Evolutionary conservation across 2,888 invertebrate species (phyloP).

Genomic region (Dastarcus helophoroides): DNA sequence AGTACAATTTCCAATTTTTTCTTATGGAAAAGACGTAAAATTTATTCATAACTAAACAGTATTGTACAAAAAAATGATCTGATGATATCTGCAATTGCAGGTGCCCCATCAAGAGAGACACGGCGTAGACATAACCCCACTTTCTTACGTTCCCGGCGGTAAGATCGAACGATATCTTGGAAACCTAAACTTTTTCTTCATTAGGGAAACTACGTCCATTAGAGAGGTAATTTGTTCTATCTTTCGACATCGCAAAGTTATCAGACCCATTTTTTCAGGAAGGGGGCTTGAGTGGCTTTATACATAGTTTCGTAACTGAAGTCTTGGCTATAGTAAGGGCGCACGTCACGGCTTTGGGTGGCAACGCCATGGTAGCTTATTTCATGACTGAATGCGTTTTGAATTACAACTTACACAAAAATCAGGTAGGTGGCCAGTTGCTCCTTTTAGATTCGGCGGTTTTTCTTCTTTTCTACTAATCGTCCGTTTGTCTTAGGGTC

Average conservation of each 20-base stretch:
- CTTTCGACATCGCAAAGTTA: constrained; percentile 2
- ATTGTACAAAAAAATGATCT: too few species aligned
- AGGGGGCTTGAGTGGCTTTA: constrained; percentile 88
- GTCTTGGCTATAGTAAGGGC: constrained; percentile 86
- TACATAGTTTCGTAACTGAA: constrained; percentile 89
- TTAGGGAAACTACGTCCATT: constrained; percentile 86
- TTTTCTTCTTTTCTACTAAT: constrained; percentile 1
- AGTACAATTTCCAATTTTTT: too few species aligned
- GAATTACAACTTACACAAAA: constrained; percentile 88
- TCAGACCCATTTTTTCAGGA: constrained; percentile 37
- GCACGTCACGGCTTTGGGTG: constrained; percentile 85
- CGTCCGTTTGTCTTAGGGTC: constrained; percentile 57
- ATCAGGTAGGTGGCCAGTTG: constrained; percentile 58
- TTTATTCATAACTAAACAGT: too few species aligned
- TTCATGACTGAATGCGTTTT: constrained; percentile 86
- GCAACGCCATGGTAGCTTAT: constrained; percentile 90
- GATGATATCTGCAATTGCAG: constrained; percentile 18
- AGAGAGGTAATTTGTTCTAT: constrained; percentile 48
- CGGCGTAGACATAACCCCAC: constrained; percentile 71
- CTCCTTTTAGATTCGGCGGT: background rate
- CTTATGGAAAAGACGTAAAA: too few species aligned
- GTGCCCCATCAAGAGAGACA: constrained; percentile 39
- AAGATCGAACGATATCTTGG: constrained; percentile 75
- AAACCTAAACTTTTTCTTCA: constrained; percentile 87
- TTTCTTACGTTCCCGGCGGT: constrained; percentile 68